phyloP scores from a whole-genome alignment of 2,888 invertebrate species.

The Tetropium fuscum region DNA sequence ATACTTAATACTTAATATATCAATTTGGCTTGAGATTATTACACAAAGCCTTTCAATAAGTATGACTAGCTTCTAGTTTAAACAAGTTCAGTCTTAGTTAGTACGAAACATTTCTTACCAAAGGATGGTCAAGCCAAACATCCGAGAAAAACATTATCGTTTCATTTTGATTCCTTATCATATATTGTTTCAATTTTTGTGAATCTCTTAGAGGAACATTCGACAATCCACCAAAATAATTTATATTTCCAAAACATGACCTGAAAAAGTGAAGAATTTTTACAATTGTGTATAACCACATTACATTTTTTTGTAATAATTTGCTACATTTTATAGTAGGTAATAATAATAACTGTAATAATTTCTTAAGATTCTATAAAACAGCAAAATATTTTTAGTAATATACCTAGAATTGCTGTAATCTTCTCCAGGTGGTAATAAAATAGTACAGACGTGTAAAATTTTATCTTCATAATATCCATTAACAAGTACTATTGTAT shows the following conservation, averaged over 20 bases:
- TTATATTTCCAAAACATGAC: conserved; percentile 84
- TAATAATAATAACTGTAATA: background rate
- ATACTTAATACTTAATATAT: too few species aligned
- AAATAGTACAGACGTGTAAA: conserved; percentile 85
- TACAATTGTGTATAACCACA: too few species aligned
- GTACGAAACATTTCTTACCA: conserved; percentile 68
- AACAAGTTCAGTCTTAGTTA: too few species aligned
- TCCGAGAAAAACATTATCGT: conserved; percentile 94
- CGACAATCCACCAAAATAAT: conserved; percentile 91
- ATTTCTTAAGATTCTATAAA: background rate
- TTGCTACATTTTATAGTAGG: too few species aligned
- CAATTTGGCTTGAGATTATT: too few species aligned
- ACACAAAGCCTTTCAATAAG: too few species aligned
- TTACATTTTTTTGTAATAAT: too few species aligned
- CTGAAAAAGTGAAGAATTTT: conserved; percentile 58
- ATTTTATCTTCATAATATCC: conserved; percentile 88
- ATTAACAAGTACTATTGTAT: conserved; percentile 90
- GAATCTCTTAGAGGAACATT: conserved; percentile 80
- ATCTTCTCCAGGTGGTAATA: conserved; percentile 89
- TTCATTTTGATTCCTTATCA: conserved; percentile 80
- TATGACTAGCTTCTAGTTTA: too few species aligned
- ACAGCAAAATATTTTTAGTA: background rate
- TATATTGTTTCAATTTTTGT: conserved; percentile 77
- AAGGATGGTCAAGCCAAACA: conserved; percentile 89
- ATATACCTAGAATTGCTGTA: conserved; percentile 72